phyloP scores from a whole-genome alignment of 2,113 vertebrate species.

The Microtus ochrogaster region DNA sequence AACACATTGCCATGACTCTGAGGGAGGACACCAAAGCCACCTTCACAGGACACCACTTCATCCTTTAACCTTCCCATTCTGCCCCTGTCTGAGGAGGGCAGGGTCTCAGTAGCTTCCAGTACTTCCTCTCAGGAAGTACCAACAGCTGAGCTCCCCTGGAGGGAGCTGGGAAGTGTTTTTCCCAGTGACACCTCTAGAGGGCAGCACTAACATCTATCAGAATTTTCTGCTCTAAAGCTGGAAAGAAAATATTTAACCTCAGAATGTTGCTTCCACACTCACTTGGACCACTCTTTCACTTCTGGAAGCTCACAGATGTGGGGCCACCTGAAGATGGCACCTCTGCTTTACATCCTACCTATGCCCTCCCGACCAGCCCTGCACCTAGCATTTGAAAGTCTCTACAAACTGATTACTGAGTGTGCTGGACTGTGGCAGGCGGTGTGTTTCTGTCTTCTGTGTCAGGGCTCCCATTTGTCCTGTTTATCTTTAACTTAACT shows the following conservation, averaged over 20 bases:
- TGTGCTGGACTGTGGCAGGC: neutral
- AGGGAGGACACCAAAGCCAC: neutral
- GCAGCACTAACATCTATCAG: no score
- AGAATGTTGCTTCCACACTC: neutral
- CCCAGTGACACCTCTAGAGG: neutral
- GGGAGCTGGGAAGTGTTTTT: neutral
- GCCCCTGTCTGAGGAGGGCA: no score
- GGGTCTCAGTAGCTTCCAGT: no score
- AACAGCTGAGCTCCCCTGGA: accelerated
- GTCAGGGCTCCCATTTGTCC: neutral
- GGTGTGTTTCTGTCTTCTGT: neutral
- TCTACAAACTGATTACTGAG: neutral
- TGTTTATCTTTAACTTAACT: neutral
- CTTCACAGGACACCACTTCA: neutral
- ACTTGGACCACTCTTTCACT: neutral
- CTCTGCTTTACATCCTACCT: neutral
- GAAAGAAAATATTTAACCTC: neutral
- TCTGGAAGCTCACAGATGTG: neutral
- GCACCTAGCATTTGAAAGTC: neutral
- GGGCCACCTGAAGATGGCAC: neutral
- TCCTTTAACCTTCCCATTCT: no score
- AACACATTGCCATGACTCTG: neutral
- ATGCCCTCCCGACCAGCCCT: accelerated
- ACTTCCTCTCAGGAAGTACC: neutral
- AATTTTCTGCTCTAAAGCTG: neutral